Evolutionary conservation across 2,797 vertebrate genomes (phyloP).

Genomic region (Acrocephalus scirpaceus): DNA sequence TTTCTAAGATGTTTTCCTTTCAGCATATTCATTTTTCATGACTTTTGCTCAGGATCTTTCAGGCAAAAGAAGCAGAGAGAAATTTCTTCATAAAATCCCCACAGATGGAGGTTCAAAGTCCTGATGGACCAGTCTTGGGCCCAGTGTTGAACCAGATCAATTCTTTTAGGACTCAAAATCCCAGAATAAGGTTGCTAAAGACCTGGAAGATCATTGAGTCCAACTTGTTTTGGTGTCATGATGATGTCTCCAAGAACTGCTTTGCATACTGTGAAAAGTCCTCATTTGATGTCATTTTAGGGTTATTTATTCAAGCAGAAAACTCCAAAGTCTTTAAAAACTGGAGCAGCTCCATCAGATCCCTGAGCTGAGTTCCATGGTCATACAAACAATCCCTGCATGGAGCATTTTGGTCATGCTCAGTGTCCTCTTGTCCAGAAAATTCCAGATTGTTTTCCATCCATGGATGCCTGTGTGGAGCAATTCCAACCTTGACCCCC

Average conservation of each 20-base stretch:
- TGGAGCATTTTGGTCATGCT: background rate
- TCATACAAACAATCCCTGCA: background rate
- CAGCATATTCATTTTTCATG: background rate
- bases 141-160: background rate
- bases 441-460: background rate
- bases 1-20: background rate
- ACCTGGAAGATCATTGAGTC: accelerated
- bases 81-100: background rate
- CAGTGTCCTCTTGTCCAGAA: background rate
- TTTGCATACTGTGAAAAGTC: background rate
- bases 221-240: background rate
- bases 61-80: background rate
- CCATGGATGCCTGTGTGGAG: background rate
- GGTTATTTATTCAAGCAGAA: background rate
- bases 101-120: background rate
- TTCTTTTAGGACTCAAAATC: background rate
- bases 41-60: background rate
- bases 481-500: background rate
- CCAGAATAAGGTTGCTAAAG: background rate
- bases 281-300: background rate
- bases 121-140: background rate
- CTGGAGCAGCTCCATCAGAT: background rate
- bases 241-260: background rate
- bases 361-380: background rate
- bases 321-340: background rate